Evolutionary conservation across 2,797 vertebrate species (phyloP), one percentile per base, ranked within the genome.

Genomic region (Bryconaethiops microstoma): DNA sequence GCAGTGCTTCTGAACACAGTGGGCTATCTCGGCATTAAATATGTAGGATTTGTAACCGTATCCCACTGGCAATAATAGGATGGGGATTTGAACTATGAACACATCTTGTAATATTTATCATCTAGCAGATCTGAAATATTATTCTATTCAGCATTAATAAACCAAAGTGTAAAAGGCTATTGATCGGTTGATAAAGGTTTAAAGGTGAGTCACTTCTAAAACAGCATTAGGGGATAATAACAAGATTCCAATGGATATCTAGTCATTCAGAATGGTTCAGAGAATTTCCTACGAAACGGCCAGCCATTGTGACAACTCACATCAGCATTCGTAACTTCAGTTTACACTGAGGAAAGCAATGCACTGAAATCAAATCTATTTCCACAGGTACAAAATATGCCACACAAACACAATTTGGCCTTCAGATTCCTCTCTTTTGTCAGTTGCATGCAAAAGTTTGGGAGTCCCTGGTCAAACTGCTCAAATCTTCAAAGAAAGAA

Each of bases 21-120:
- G 79, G 83, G 76, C 75, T 76, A 83, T 73, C 79, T 87, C 70
- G 82, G 72, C 73, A 86, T 85, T 90, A 84, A 84, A 87, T 83
- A 88, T 89, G 76, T 70, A 86, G 70, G 73, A 80, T 84, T 73
- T 86, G 82, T 88, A 88, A 89, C 75, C 82, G 77, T 80, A 89
- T 81, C 86, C 76, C 86, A 73, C 71, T 65, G 86, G 72, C 82
- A 78, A 86, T 87, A 86, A 84, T 82, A 88, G 64, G 63, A 87
- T 82, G 77, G 82, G 74, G 78, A 78, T 84, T 82, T 91, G 78
- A 90, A 86, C 79, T 85, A 81, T 87, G 80, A 86, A 84, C 73
- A 84, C 82, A 52, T 64, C 55, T 64, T 86, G 76, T 60, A 88
- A 88, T 88, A 87, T 88, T 89, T 80, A 83, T 88, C 65, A 85